Conservation (phyloP, 2,113 vertebrate species). For the Lepus europaeus region DNA sequence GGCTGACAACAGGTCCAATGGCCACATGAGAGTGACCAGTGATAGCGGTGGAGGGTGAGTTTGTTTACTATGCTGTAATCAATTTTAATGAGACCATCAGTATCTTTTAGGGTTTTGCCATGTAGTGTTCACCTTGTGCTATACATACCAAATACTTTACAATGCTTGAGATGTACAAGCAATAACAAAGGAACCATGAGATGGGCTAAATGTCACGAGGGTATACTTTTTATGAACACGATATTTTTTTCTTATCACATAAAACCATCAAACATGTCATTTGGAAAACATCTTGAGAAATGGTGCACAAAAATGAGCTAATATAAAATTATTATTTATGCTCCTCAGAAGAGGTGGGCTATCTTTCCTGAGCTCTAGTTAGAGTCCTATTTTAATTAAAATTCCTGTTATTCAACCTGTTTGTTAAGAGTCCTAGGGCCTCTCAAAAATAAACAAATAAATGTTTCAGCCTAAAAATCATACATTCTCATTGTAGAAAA, state of each 20-base stretch:
- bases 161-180: not conserved
- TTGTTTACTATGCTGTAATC: not conserved
- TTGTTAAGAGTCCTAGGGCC: not conserved
- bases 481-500: constrained; percentile 5
- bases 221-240: fast-evolving
- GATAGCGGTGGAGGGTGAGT: not conserved
- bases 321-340: not conserved
- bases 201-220: not conserved
- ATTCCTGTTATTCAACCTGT: not conserved
- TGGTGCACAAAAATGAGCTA: not conserved
- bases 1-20: not conserved
- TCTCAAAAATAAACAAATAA: not conserved
- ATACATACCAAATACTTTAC: not conserved
- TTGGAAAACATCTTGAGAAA: constrained; percentile 32
- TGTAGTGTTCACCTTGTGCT: not conserved
- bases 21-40: not conserved
- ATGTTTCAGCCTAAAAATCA: constrained; percentile 44
- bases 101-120: not conserved
- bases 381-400: constrained; percentile 14
- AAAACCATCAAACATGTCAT: not conserved
- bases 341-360: not conserved
- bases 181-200: not conserved
- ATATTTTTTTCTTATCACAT: not conserved
- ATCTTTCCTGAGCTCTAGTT: not conserved
- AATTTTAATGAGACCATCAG: not conserved